Conservation (phyloP, 2,113 vertebrate genomes). For the Lutjanus erythropterus region DNA sequence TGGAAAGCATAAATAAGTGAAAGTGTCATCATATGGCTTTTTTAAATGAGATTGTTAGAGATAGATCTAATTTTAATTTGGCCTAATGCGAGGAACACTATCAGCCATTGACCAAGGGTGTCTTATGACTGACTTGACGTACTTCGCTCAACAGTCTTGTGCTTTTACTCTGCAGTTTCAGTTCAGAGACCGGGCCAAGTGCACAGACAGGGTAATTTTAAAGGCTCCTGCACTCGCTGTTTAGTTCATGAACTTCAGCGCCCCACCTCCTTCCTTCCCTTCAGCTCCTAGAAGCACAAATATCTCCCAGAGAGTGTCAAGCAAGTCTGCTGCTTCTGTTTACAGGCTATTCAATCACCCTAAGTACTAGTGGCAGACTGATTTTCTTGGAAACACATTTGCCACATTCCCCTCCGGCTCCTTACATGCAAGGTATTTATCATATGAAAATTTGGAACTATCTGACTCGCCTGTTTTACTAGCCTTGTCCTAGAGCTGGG, state of each 20-base stretch:
- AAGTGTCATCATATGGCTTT: conserved; percentile 78
- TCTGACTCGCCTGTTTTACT: conserved; percentile 67
- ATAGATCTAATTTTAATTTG: conserved; percentile 84
- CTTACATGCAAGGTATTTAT: conserved; percentile 72
- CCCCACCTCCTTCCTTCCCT: conserved; percentile 40
- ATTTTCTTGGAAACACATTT: conserved; percentile 75
- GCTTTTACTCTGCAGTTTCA: conserved; percentile 77
- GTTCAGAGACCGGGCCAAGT: conserved; percentile 52
- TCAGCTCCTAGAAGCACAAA: conserved; percentile 60
- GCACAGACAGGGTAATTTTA: conserved; percentile 61
- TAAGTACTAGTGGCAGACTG: conserved; percentile 70
- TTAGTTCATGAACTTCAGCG: conserved; percentile 72
- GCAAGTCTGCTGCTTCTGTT: conserved; percentile 73
- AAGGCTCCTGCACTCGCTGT: conserved; percentile 53
- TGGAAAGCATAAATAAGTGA: conserved; percentile 47
- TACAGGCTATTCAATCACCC: conserved; percentile 78
- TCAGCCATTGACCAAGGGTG: conserved; percentile 77
- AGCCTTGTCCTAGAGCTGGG: conserved; percentile 58
- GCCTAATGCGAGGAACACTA: conserved; percentile 81
- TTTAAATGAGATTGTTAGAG: conserved; percentile 77
- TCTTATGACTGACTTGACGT: conserved; percentile 85
- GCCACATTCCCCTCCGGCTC: conserved; percentile 56
- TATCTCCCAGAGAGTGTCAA: conserved; percentile 71
- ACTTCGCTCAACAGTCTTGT: conserved; percentile 77
- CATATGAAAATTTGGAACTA: conserved; percentile 73